A percentile compares a stretch with the other conserved stretches of the same genome.
phyloP scores from a whole-genome alignment of 1,140 invertebrate species.

The Euwallacea similis region DNA sequence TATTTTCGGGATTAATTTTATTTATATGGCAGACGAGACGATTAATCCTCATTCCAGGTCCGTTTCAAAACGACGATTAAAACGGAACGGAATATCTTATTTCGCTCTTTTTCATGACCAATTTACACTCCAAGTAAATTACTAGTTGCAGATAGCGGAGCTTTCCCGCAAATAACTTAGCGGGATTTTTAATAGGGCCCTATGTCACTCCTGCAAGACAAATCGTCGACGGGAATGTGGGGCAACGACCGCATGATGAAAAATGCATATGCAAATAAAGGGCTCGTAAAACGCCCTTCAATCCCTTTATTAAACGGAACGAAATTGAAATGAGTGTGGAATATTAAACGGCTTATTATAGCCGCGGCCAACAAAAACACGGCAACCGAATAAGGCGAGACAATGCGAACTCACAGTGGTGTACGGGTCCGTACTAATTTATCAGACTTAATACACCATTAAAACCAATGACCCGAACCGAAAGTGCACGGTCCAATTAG shows the following conservation, averaged over 20 bases:
- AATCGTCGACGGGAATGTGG: slow-evolving; percentile 22
- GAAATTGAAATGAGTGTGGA: background rate
- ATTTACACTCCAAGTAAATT: slow-evolving; percentile 4
- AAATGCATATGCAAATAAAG: slow-evolving; percentile 26
- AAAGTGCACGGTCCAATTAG: slow-evolving; percentile 7
- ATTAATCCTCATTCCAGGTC: background rate
- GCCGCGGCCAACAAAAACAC: background rate
- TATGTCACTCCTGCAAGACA: slow-evolving; percentile 24
- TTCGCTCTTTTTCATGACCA: too few species aligned
- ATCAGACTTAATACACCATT: slow-evolving; percentile 18
- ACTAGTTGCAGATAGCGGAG: slow-evolving; percentile 9
- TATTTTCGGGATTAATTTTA: slow-evolving; percentile 5
- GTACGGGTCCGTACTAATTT: slow-evolving; percentile 1
- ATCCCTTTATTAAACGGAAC: slow-evolving; percentile 6
- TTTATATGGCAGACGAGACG: background rate
- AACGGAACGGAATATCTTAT: too few species aligned
- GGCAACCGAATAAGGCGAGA: background rate
- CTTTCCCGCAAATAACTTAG: slow-evolving; percentile 13
- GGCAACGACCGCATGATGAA: slow-evolving; percentile 27
- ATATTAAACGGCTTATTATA: slow-evolving; percentile 1
- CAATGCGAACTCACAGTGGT: background rate
- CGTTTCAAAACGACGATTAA: background rate
- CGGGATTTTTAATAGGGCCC: slow-evolving; percentile 19
- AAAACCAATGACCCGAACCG: slow-evolving; percentile 20
- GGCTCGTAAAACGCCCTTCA: background rate